These are phyloP conservation scores for Lepus townsendii DNA, from an alignment of 2,797 vertebrate species.

Conservation along the genomic window DNA sequence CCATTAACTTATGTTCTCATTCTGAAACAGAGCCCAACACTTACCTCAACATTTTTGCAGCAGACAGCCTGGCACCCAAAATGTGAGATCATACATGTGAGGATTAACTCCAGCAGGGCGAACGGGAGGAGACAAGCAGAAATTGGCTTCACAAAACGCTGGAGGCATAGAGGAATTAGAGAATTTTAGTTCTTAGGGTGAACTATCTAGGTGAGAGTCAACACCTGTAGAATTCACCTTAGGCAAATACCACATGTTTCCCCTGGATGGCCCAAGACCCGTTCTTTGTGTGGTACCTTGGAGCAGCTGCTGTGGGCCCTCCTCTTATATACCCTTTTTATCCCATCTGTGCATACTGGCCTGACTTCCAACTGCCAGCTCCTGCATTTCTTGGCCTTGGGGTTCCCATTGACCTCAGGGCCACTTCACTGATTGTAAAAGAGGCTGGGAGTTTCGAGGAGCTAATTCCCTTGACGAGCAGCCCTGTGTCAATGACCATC, in stretches of 20 bases:
- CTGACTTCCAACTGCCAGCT: not conserved
- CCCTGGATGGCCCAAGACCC: not conserved
- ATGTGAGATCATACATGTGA: slow-evolving; percentile 34
- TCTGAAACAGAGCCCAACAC: not conserved
- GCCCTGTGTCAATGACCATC: not conserved
- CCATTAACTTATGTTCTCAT: not conserved
- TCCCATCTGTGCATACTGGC: not conserved
- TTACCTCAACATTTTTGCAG: slow-evolving; percentile 12
- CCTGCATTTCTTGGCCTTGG: not conserved
- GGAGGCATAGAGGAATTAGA: not conserved
- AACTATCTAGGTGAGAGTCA: not conserved
- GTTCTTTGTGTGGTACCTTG: not conserved
- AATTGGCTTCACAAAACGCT: rapidly evolving
- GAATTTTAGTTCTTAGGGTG: not conserved
- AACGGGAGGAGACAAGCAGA: slow-evolving; percentile 18
- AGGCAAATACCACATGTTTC: not conserved
- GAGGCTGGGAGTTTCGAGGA: not conserved
- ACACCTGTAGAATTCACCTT: not conserved
- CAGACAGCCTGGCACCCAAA: slow-evolving; percentile 58
- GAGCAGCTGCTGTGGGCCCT: not conserved
- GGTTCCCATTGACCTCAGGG: not conserved
- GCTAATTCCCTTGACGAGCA: not conserved
- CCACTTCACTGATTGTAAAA: not conserved
- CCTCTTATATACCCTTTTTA: not conserved
- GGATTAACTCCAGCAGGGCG: slow-evolving; percentile 38